Percentiles rank a stretch among this genome's conserved stretches.
phyloP scores from a whole-genome alignment of 1,140 invertebrate species.

The Chionoecetes opilio region DNA sequence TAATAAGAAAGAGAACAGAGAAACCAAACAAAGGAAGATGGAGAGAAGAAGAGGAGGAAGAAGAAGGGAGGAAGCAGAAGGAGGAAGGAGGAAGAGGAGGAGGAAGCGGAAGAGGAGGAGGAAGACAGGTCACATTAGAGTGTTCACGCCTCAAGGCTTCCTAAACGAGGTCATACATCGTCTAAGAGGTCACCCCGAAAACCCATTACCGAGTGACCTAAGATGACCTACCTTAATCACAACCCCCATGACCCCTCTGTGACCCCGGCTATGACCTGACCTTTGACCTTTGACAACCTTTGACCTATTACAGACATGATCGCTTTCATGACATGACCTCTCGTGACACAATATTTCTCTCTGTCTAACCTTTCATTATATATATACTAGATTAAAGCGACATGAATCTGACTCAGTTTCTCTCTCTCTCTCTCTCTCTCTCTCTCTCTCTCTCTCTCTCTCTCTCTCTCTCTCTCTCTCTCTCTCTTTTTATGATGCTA shows the following conservation, averaged over 20 bases:
- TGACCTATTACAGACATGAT: neutral
- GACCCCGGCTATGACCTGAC: neutral
- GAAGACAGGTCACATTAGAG: neutral
- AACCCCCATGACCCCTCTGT: neutral
- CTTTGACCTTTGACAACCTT: neutral
- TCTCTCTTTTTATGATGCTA: no score
- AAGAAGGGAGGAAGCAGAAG: neutral
- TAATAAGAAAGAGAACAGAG: neutral
- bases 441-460: neutral
- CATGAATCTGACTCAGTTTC: neutral
- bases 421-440: slow-evolving; percentile 5
- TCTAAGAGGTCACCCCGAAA: neutral
- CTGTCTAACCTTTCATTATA: no score
- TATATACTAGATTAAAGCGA: no score
- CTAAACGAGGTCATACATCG: slow-evolving; percentile 7
- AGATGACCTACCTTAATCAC: neutral
- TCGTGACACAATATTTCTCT: neutral
- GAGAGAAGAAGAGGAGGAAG: neutral
- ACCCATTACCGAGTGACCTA: neutral
- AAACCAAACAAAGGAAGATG: neutral
- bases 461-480: neutral
- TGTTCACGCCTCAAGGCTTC: neutral
- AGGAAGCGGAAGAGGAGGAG: neutral
- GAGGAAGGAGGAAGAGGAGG: neutral
- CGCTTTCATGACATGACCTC: neutral